These are phyloP conservation scores for Halichondria panicea DNA, from an alignment of 37 sponge, comb jelly and placozoan species.

Conservation along the genomic window DNA sequence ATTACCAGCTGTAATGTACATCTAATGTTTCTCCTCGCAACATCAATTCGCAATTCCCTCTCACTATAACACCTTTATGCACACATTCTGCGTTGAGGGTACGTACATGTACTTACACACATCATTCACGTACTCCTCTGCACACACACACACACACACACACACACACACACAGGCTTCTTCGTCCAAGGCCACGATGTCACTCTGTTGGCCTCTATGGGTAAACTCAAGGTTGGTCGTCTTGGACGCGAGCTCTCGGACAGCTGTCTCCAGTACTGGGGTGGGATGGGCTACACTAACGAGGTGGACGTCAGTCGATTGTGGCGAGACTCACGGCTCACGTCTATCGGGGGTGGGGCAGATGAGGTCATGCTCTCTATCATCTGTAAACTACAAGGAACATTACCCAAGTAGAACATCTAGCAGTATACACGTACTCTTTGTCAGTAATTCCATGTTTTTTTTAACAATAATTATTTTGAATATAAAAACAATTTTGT, in stretches of 20 bases:
- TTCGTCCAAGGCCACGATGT: slow-evolving; percentile 76
- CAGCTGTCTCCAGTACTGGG: slow-evolving; percentile 95
- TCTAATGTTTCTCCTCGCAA: neutral
- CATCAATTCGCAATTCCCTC: neutral
- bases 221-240: slow-evolving; percentile 92
- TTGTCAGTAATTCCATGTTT: too few species aligned
- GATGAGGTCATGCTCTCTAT: slow-evolving; percentile 96
- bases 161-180: slow-evolving; percentile 38
- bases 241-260: slow-evolving; percentile 74
- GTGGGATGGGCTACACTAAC: slow-evolving; percentile 96
- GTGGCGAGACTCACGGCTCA: slow-evolving; percentile 76
- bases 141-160: too few species aligned
- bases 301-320: slow-evolving; percentile 81
- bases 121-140: neutral
- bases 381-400: slow-evolving; percentile 85
- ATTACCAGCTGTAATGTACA: too few species aligned
- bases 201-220: slow-evolving; percentile 95
- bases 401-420: slow-evolving; percentile 49
- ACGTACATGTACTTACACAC: slow-evolving; percentile 30
- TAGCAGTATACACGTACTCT: too few species aligned
- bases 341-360: slow-evolving; percentile 95
- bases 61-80: slow-evolving; percentile 1
- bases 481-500: too few species aligned
- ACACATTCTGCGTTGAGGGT: too few species aligned
- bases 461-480: too few species aligned